A percentile compares a stretch with the other conserved stretches of the same genome.
Evolutionary conservation across 2,797 vertebrate genomes (phyloP).

Genomic region (Gadopsis bispinosus): DNA sequence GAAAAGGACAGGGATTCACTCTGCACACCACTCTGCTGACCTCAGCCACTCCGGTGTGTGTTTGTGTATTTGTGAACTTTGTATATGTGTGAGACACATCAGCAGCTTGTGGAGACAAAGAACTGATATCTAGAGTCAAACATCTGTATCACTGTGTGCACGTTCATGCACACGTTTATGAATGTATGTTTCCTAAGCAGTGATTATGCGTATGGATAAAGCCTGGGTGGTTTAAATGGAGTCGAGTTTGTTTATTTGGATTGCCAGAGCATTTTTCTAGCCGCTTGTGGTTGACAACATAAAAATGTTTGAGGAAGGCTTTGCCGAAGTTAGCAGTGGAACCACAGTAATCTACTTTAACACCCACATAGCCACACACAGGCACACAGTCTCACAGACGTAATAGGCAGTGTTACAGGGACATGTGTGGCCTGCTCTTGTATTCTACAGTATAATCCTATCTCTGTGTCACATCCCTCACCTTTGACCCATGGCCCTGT

Average conservation of each 20-base stretch:
- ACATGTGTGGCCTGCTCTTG: constrained; percentile 30
- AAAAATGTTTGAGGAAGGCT: constrained; percentile 64
- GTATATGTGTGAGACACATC: constrained; percentile 62
- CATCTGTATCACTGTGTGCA: constrained; percentile 51
- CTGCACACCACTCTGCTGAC: constrained; percentile 81
- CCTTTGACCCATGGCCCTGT: constrained; percentile 56
- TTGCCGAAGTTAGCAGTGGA: constrained; percentile 55
- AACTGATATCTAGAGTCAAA: constrained; percentile 45
- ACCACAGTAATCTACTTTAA: constrained; percentile 69
- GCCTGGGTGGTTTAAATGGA: constrained; percentile 42
- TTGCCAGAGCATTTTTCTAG: constrained; percentile 61
- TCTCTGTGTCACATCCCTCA: constrained; percentile 45
- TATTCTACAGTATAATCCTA: constrained; percentile 38
- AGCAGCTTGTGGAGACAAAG: constrained; percentile 68
- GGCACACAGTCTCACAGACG: constrained; percentile 24
- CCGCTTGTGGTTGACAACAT: constrained; percentile 58
- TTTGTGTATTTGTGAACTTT: constrained; percentile 53
- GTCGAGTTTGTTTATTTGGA: constrained; percentile 68
- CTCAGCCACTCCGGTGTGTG: constrained; percentile 81
- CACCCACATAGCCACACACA: constrained; percentile 70
- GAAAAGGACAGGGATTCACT: constrained; percentile 81
- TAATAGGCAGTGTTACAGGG: constrained; percentile 31
- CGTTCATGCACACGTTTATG: constrained; percentile 25
- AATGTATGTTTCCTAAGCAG: constrained; percentile 46
- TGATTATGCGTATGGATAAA: constrained; percentile 26